Evolutionary conservation across 2,797 vertebrate genomes (phyloP).

Genomic region (Pelobates cultripes): DNA sequence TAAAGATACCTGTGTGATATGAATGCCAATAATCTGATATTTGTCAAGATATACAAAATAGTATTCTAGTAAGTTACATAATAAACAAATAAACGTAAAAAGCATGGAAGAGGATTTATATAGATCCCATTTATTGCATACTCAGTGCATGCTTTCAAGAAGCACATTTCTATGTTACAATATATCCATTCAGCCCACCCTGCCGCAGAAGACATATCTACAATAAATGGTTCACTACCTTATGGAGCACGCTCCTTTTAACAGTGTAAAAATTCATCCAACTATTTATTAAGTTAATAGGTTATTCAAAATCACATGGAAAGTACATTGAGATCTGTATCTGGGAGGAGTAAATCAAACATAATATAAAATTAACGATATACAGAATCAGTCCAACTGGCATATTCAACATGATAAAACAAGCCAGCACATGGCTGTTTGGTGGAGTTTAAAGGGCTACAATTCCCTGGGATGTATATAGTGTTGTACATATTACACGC

Average conservation of each 20-base stretch:
- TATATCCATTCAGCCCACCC: constrained; percentile 43
- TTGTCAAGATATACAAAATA: too few relatives aligned
- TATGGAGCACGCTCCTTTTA: background rate
- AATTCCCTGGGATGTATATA: background rate
- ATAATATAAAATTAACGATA: constrained; percentile 29
- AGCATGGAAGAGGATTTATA: constrained; percentile 53
- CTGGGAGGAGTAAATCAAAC: constrained; percentile 22
- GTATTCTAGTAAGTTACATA: too few relatives aligned
- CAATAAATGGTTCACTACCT: constrained; percentile 49
- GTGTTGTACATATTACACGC: background rate
- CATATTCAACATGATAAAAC: background rate
- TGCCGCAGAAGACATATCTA: constrained; percentile 53
- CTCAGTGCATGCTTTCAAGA: constrained; percentile 66
- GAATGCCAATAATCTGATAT: too few relatives aligned
- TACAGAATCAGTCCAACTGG: constrained; percentile 9
- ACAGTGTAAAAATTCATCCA: constrained; percentile 22
- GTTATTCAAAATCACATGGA: constrained; percentile 35
- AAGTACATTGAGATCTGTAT: constrained; percentile 32
- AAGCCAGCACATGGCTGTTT: background rate
- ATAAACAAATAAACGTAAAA: background rate
- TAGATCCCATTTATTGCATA: constrained; percentile 63
- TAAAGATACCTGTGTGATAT: too few relatives aligned
- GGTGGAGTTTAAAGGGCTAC: background rate
- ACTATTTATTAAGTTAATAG: constrained; percentile 40
- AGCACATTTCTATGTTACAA: constrained; percentile 65